Base-by-base conservation (phyloP, 1,140 invertebrate genomes). In the Drosophila pruinosa region DNA sequence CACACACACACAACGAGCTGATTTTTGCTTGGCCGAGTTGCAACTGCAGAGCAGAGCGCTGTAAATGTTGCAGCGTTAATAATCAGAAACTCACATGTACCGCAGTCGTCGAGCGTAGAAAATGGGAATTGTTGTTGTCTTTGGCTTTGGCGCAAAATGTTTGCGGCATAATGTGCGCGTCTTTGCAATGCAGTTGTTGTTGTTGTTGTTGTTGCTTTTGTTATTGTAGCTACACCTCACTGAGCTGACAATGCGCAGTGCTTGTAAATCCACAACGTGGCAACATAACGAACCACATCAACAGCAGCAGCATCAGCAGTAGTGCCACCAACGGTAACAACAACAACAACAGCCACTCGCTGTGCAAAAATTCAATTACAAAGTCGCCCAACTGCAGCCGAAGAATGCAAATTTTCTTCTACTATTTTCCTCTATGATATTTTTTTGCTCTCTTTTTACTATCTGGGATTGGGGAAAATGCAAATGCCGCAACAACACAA, bases 321-420 rank as follows among this genome's bases (percentile, higher is more conserved):
- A 50, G 7, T 22, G 54, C 26, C 28, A 45, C 26, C 71, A 54
- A 38, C 69, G 56, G 34, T 41, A 53, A 50, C 38, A 73, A 39
- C 75, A 76, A 59, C 41, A 31, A 26, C 54, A 70, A 38, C 79
- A 62, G 56, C 75, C 38, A 61, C 41, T 62, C 31, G 76, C 70
- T 75, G 75, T 80, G 80, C n/a, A 88, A 81, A 88, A 88, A 88
- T 89, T 88, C 78, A 88, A 88, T 88, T 88, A 88, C 82, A 78
- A 88, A 88, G 82, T 88, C 74, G 65, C 58, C 65, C 64, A 79
- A 85, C 59, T 63, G 73, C 75, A 54, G 72, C 61, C 50, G 69
- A 82, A 75, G 82, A 82, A 82, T 88, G 78, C 72, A 81, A 86
- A 86, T 82, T 48, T 48, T 58, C 26, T 47, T 48, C 41, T 36